Percentiles rank a stretch among this genome's conserved stretches.
Conservation (phyloP, 2,113 vertebrate species). For the Prionailurus bengalensis region DNA sequence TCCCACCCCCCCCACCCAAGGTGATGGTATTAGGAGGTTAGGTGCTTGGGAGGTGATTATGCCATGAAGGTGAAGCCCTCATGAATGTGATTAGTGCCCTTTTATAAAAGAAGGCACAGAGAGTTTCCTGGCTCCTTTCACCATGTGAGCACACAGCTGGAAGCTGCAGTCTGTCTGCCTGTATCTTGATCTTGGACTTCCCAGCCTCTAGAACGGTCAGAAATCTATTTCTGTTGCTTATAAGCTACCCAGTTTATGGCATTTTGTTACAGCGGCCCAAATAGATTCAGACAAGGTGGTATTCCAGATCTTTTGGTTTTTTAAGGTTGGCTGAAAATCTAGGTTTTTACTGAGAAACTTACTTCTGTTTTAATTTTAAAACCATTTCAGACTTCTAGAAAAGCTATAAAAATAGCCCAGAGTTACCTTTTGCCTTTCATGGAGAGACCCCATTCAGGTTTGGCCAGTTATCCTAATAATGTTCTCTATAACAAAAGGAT, state of each 20-base stretch:
- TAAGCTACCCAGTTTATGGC: no score
- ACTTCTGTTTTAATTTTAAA: conserved; percentile 40
- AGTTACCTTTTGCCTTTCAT: not conserved
- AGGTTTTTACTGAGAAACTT: conserved; percentile 38
- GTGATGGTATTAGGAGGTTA: no score
- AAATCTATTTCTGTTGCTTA: no score
- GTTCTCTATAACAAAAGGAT: not conserved
- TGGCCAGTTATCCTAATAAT: not conserved
- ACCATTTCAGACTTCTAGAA: not conserved
- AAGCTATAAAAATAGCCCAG: not conserved
- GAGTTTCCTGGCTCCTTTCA: not conserved
- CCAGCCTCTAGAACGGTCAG: no score
- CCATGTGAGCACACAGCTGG: not conserved
- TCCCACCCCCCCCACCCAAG: no score
- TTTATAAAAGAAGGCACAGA: not conserved
- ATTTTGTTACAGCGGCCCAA: not conserved
- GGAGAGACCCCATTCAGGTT: not conserved
- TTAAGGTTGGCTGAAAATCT: not conserved
- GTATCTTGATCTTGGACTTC: no score
- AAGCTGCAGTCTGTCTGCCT: not conserved
- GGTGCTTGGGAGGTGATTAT: not conserved
- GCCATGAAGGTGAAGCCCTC: not conserved
- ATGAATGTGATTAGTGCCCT: not conserved
- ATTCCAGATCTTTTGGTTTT: not conserved
- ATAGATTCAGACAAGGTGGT: not conserved